Base-by-base conservation (phyloP, 2,888 invertebrate species). In the Cordylochernes scorpioides region DNA sequence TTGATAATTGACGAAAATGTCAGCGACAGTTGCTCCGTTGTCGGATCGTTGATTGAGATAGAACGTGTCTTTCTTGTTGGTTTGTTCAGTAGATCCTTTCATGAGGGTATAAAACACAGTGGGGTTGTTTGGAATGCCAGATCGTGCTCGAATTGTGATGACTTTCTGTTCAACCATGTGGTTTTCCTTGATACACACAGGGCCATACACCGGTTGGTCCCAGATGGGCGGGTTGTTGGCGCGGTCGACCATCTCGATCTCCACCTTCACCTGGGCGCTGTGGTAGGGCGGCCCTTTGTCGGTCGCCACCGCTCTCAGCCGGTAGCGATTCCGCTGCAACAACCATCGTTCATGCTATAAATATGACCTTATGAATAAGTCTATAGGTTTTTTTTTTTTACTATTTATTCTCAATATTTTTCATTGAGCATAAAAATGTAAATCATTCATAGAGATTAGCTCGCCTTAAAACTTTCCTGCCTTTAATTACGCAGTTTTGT, bases 101-200 rank as follows among this genome's bases (percentile, higher is more conserved):
- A 86, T 84, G 51, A 86, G 60, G 38, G 74, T 73, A 59, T 86
- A 86, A 63, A 78, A 84, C 45, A 86, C 84, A 45, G 80, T 80
- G 35, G 84, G 84, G 58, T 82, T 84, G 57, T 78, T 78, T 55
- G 82, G 80, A 56, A 86, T 86, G 44, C 84, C 84, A 53, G 84
- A 84, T 63, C 84, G 82, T 71, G 86, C 86, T 74, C 84, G 84
- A 62, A 84, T 72, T 63, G 80, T 80, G 62, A 82, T 74, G 67
- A 86, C 80, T 70, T 75, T 80, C 64, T 77, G 75, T 64, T 84
- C 86, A 58, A 84, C 80, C 64, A 82, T 74, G 67, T 77, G 71
- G 66, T 84, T 84, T 68, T 86, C 84, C 70, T 77, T 74, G 63
- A 82, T 75, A 71, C 70, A 75, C 69, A 82, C 77, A 55, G 84